Conservation (phyloP, 2,113 vertebrate genomes). For the Phycodurus eques region DNA sequence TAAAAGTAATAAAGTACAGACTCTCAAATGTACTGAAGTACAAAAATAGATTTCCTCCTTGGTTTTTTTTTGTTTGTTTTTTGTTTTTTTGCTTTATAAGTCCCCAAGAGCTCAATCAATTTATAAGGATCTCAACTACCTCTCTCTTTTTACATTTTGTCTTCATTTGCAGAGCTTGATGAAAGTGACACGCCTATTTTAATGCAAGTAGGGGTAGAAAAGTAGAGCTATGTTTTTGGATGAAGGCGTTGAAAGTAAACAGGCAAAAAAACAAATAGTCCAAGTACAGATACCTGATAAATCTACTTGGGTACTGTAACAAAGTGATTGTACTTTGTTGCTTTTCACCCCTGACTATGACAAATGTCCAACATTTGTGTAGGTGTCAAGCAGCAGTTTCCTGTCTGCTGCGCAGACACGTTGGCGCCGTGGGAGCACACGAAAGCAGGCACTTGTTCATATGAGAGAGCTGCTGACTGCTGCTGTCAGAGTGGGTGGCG, state of each 20-base stretch:
- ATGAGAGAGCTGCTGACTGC: slow-evolving; percentile 95
- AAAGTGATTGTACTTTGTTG: not conserved
- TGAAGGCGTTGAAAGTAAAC: not conserved
- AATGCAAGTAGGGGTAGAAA: not conserved
- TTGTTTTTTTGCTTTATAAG: no score
- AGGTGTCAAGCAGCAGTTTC: slow-evolving; percentile 97
- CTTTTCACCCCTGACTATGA: not conserved
- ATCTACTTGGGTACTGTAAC: not conserved
- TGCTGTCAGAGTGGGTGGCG: slow-evolving; percentile 90
- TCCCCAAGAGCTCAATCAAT: not conserved
- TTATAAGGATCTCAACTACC: not conserved
- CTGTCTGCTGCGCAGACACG: slow-evolving; percentile 93
- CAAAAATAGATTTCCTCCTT: no score
- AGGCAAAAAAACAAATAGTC: not conserved
- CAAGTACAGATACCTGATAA: not conserved
- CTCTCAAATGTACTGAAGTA: not conserved
- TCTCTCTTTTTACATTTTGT: no score
- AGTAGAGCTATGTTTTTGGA: not conserved
- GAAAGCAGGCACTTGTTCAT: slow-evolving; percentile 92
- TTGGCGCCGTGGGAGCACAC: slow-evolving; percentile 90
- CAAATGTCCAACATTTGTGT: not conserved
- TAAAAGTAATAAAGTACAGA: not conserved
- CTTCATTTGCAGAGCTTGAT: no score
- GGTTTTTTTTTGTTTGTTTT: not conserved
- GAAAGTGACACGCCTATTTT: not conserved